These are phyloP conservation scores for Napeogenes sylphis DNA, from an alignment of 2,888 invertebrate genomes.

Conservation along the genomic window DNA sequence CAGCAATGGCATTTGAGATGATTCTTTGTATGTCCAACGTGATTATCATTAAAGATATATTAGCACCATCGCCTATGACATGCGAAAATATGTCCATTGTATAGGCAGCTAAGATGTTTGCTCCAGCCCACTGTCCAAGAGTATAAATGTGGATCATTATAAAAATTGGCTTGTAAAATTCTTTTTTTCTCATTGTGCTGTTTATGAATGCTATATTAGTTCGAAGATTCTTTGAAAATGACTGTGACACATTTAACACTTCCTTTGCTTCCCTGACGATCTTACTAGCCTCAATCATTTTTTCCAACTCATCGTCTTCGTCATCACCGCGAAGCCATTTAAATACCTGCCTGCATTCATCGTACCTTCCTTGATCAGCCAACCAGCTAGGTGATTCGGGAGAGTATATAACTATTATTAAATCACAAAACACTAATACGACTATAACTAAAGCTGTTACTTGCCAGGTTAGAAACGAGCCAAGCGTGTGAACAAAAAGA, in stretches of 20 bases:
- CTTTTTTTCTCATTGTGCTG: constrained; percentile 45
- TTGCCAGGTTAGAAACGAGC: constrained; percentile 77
- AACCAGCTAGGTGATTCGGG: constrained; percentile 83
- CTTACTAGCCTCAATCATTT: constrained; percentile 50
- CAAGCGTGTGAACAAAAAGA: constrained; percentile 77
- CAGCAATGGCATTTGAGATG: constrained; percentile 50
- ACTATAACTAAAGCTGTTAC: constrained; percentile 70
- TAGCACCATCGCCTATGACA: constrained; percentile 46
- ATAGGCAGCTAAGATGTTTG: constrained; percentile 52
- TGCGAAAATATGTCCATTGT: constrained; percentile 51
- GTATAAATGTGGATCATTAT: constrained; percentile 57
- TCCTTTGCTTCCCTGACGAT: constrained; percentile 42
- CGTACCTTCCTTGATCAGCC: constrained; percentile 71
- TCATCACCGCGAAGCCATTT: constrained; percentile 75
- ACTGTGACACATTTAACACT: constrained; percentile 36
- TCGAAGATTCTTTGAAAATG: constrained; percentile 38
- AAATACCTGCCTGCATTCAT: constrained; percentile 74
- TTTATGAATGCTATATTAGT: constrained; percentile 41
- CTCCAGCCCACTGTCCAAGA: constrained; percentile 56
- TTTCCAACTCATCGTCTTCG: constrained; percentile 56
- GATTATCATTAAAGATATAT: constrained; percentile 51
- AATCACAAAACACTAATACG: constrained; percentile 60
- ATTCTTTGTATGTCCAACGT: constrained; percentile 57
- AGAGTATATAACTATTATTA: constrained; percentile 55
- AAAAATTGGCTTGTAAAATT: constrained; percentile 55